Percentiles rank a stretch among this genome's conserved stretches.
Conservation (phyloP, 2,888 invertebrate species). For the Strigamia crassipes region DNA sequence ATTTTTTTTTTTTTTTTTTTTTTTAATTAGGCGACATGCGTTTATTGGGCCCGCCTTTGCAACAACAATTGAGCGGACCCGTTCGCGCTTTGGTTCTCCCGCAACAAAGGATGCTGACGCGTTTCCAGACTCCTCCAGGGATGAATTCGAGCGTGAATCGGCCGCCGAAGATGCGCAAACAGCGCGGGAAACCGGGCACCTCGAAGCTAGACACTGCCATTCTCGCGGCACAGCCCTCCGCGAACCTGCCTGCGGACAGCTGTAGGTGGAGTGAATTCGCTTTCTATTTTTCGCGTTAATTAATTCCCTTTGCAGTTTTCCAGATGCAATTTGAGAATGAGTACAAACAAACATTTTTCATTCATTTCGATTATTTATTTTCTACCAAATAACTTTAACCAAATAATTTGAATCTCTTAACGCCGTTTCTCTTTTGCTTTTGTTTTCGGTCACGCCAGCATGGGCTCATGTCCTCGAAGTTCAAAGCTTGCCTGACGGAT, state of each 20-base stretch:
- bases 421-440: background rate
- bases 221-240: constrained; percentile 45
- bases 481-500: constrained; percentile 52
- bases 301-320: background rate
- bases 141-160: constrained; percentile 50
- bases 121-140: constrained; percentile 51
- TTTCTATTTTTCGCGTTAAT: background rate
- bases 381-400: background rate
- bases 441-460: constrained; percentile 44
- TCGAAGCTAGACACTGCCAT: constrained; percentile 30
- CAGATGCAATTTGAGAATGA: background rate
- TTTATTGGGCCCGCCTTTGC: constrained; percentile 52
- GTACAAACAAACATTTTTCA: background rate
- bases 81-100: constrained; percentile 51
- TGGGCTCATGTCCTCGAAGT: constrained; percentile 52
- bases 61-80: constrained; percentile 51
- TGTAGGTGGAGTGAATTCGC: constrained; percentile 38
- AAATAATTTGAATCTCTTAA: background rate
- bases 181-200: constrained; percentile 51
- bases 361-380: constrained; percentile 38
- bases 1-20: background rate
- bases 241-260: constrained; percentile 43
- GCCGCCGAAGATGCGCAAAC: constrained; percentile 52
- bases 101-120: constrained; percentile 52
- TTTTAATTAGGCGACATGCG: constrained; percentile 51